These are phyloP conservation scores for Vannuccia rotundouncinata DNA, from an alignment of 2,888 invertebrate genomes.

Conservation along the genomic window DNA sequence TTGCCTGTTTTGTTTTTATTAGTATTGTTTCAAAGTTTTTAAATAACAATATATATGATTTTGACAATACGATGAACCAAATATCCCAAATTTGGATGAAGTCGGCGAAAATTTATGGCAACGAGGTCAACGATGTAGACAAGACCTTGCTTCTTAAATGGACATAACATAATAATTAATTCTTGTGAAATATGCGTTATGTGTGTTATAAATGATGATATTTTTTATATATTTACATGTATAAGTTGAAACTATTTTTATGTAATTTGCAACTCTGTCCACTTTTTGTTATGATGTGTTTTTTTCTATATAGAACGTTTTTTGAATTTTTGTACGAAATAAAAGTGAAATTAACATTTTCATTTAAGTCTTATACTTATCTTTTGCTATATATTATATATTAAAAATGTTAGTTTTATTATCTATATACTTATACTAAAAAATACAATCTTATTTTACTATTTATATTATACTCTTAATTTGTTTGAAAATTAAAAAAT, in stretches of 20 bases:
- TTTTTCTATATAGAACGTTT: not conserved
- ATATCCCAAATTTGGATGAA: not conserved
- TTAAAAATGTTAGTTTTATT: not conserved
- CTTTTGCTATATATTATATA: not conserved
- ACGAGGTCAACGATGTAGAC: not conserved
- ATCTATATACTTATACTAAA: too few relatives aligned
- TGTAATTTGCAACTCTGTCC: too few relatives aligned
- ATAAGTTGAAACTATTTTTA: not conserved
- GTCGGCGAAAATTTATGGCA: not conserved
- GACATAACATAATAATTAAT: not conserved
- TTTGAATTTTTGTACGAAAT: not conserved
- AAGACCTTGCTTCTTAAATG: not conserved
- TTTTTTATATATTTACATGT: too few relatives aligned
- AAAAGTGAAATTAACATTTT: not conserved
- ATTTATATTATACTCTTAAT: not conserved
- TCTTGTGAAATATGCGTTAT: not conserved
- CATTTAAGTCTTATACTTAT: not conserved
- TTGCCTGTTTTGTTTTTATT: too few relatives aligned
- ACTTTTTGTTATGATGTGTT: not conserved
- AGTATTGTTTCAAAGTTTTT: not conserved
- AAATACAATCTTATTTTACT: too few relatives aligned
- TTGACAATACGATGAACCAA: not conserved
- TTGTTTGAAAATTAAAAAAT: not conserved
- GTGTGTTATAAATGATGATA: too few relatives aligned
- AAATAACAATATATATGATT: too few relatives aligned